Percentiles rank a stretch among this genome's conserved stretches.
Evolutionary conservation across 2,797 vertebrate genomes (phyloP).

Genomic region (Tenualosa ilisha): DNA sequence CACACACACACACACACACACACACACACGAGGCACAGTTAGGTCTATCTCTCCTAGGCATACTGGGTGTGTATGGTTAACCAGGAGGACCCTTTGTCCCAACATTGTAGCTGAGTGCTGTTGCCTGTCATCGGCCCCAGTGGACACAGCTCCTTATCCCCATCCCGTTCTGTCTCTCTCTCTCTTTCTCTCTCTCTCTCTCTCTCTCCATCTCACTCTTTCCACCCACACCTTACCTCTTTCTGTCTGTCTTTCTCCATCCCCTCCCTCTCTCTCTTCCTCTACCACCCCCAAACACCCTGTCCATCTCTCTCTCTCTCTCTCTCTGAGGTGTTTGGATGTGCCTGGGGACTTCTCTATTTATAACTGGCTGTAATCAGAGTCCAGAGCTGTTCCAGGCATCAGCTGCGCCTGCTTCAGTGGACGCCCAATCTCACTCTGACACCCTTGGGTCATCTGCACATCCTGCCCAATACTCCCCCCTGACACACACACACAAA

Average conservation of each 20-base stretch:
- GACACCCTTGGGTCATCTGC: slow-evolving; percentile 17
- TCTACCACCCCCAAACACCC: not conserved
- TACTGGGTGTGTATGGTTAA: not conserved
- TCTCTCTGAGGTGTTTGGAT: slow-evolving; percentile 3
- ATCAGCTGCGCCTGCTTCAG: slow-evolving; percentile 5
- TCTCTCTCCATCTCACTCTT: not conserved
- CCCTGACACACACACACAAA: not conserved
- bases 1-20: slow-evolving; percentile 21
- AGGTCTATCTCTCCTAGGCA: not conserved
- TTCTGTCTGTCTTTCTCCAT: not conserved
- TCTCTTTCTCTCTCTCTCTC: not conserved
- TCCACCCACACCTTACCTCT: not conserved
- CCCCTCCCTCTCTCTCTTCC: not conserved
- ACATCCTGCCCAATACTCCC: not conserved
- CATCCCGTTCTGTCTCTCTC: not conserved
- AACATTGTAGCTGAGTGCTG: slow-evolving; percentile 44
- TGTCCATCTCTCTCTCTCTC: not conserved
- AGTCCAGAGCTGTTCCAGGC: slow-evolving; percentile 6
- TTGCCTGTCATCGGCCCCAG: slow-evolving; percentile 50
- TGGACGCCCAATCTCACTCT: not conserved
- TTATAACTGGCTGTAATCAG: slow-evolving; percentile 21
- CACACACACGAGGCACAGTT: not conserved
- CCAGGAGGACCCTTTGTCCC: slow-evolving; percentile 56
- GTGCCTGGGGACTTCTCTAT: slow-evolving; percentile 17
- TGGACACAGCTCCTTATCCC: slow-evolving; percentile 41